phyloP scores from a whole-genome alignment of 2,797 vertebrate species.

The Parotocinclus haroldoi region DNA sequence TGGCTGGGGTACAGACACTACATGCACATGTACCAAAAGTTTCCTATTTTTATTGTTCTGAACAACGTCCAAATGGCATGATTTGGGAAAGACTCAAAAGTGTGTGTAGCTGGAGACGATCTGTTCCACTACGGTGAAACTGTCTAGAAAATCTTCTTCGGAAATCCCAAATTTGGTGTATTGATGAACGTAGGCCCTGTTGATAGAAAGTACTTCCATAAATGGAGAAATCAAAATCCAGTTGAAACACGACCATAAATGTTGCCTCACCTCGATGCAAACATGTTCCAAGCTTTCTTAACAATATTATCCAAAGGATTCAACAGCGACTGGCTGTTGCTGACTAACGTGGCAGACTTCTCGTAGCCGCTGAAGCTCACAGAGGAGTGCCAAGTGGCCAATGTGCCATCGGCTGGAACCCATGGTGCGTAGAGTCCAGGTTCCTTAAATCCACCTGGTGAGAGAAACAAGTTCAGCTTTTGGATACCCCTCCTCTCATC shows the following conservation, averaged over 20 bases:
- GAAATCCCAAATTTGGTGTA: slow-evolving; percentile 88
- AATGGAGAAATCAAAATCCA: neutral
- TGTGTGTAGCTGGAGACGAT: slow-evolving; percentile 85
- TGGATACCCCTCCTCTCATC: too few species aligned
- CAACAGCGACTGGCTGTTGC: slow-evolving; percentile 90
- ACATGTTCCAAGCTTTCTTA: slow-evolving; percentile 97
- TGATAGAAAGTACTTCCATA: slow-evolving; percentile 4
- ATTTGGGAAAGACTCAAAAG: slow-evolving; percentile 51
- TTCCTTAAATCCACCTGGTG: slow-evolving; percentile 79
- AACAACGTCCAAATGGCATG: neutral
- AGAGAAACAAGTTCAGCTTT: slow-evolving; percentile 1
- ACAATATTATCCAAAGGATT: slow-evolving; percentile 82
- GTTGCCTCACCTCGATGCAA: slow-evolving; percentile 88
- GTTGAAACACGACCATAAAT: neutral
- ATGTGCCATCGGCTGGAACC: slow-evolving; percentile 72
- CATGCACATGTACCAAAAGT: too few species aligned
- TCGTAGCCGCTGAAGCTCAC: slow-evolving; percentile 89
- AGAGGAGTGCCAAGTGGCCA: slow-evolving; percentile 80
- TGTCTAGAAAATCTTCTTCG: slow-evolving; percentile 92
- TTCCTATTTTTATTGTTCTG: too few species aligned
- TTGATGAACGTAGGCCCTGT: slow-evolving; percentile 92
- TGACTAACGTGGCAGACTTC: slow-evolving; percentile 87
- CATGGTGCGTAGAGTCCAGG: slow-evolving; percentile 84
- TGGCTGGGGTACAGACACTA: too few species aligned
- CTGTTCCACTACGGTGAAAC: slow-evolving; percentile 89